These are phyloP conservation scores for Caiman crocodilus DNA, from an alignment of 2,797 vertebrate genomes.

Conservation along the genomic window DNA sequence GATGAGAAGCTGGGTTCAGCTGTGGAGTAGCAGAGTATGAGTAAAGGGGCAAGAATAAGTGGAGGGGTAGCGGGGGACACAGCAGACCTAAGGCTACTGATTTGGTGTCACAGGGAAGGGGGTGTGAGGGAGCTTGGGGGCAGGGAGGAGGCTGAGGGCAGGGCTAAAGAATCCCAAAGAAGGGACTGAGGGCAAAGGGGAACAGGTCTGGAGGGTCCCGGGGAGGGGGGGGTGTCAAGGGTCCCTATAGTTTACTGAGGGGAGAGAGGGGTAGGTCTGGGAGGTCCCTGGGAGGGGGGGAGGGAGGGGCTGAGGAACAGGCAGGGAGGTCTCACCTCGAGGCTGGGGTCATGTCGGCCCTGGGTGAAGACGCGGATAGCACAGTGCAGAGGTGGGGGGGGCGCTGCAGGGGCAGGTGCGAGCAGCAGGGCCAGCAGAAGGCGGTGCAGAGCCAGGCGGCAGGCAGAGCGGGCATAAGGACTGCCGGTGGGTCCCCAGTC, in stretches of 20 bases:
- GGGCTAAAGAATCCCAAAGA: no score
- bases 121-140: neutral
- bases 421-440: slow-evolving; percentile 88
- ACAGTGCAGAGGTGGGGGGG: slow-evolving; percentile 84
- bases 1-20: no score
- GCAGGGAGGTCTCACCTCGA: slow-evolving; percentile 79
- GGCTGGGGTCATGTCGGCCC: slow-evolving; percentile 84
- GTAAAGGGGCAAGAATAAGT: no score
- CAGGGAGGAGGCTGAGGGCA: no score
- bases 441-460: slow-evolving; percentile 88
- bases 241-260: no score
- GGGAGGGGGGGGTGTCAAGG: no score
- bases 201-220: no score
- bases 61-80: neutral
- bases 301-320: neutral
- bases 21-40: no score
- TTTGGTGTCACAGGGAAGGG: neutral
- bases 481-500: slow-evolving; percentile 67
- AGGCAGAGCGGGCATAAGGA: slow-evolving; percentile 82
- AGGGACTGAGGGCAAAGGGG: no score
- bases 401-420: slow-evolving; percentile 85
- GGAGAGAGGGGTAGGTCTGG: no score
- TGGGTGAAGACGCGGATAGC: slow-evolving; percentile 87
- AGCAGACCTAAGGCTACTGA: neutral
- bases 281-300: neutral